Base-by-base conservation (phyloP, 2,888 invertebrate genomes). In the Parascotia fuliginaria region DNA sequence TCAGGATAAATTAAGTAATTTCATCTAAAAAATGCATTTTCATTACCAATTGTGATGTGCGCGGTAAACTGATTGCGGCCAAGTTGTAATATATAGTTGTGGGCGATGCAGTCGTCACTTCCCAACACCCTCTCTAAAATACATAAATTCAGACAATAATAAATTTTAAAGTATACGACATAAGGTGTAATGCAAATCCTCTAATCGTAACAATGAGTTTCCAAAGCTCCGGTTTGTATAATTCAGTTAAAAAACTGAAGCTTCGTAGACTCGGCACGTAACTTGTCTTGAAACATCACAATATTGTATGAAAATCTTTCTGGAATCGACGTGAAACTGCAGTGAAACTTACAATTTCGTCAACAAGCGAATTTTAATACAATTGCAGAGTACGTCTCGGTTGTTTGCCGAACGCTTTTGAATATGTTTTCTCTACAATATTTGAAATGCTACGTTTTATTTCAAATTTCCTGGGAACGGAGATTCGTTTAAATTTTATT, bases 341-440 rank as follows among this genome's bases (percentile, higher is more conserved):
- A 56, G 50, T 44, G 47, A 54, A 59, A 67, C 56, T 66, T 46
- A 48, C 65, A 67, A 62, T 62, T 62, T 55, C 55, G 47, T 57
- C 64, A 59, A 62, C 59, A 53, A 59, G 51, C 60, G 33, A 53
- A 64, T 70, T 57, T 65, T 60, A 70, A 67, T 65, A 65, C 55
- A 67, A 64, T 67, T 64, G 61, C 52, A 59, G 53, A 41, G 33
- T 53, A 40, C 52, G 45, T 43, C 44, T 27, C 47, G 47, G 22
- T 56, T 62, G 60, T 57, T 59, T 65, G 52, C 41, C 31, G 47
- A 53, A 39, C 36, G 46, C 47, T 49, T 42, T 65, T 51, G 54
- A 68, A 62, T 55, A 65, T 55, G 53, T 66, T 59, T 55, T 53
- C 51, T 36, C 48, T 40, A 62, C 56, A 51, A 69, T 62, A 52